These are phyloP conservation scores for Lasioglossum lativentre DNA, from an alignment of 2,888 invertebrate species.

Conservation along the genomic window DNA sequence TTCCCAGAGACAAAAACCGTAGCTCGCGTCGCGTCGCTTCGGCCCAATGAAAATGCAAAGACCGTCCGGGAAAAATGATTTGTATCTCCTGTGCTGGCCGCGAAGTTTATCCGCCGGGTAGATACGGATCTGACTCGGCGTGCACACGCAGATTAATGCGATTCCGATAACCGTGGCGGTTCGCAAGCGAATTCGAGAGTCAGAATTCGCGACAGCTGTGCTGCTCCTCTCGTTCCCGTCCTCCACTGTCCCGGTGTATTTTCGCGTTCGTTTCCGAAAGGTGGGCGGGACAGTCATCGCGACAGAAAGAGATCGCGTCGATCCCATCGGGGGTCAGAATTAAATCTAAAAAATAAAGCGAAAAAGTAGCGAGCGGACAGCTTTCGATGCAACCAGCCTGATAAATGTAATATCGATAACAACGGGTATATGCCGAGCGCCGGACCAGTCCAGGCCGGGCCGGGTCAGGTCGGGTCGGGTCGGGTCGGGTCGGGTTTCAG, in stretches of 20 bases:
- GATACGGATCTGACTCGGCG: slow-evolving; percentile 34
- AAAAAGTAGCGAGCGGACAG: neutral
- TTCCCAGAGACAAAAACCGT: neutral
- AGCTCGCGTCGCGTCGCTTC: neutral
- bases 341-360: slow-evolving; percentile 21
- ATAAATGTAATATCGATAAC: slow-evolving; percentile 61
- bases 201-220: slow-evolving; percentile 40
- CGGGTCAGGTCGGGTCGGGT: too few species aligned
- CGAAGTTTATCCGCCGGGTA: slow-evolving; percentile 32
- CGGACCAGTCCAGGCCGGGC: neutral
- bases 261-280: neutral
- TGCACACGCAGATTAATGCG: slow-evolving; percentile 52
- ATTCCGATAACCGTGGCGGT: slow-evolving; percentile 61
- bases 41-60: slow-evolving; percentile 38
- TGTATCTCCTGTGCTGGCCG: slow-evolving; percentile 14
- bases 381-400: slow-evolving; percentile 29
- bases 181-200: slow-evolving; percentile 33
- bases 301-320: slow-evolving; percentile 5
- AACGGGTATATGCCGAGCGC: slow-evolving; percentile 13
- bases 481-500: too few species aligned
- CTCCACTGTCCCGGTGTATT: neutral
- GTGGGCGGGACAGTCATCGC: neutral
- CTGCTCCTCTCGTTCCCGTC: neutral
- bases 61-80: slow-evolving; percentile 30
- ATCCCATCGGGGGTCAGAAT: slow-evolving; percentile 7